A percentile compares a stretch with the other conserved stretches of the same genome.
These are phyloP conservation scores for Baronia brevicornis DNA, from an alignment of 2,888 invertebrate genomes.

Conservation along the genomic window DNA sequence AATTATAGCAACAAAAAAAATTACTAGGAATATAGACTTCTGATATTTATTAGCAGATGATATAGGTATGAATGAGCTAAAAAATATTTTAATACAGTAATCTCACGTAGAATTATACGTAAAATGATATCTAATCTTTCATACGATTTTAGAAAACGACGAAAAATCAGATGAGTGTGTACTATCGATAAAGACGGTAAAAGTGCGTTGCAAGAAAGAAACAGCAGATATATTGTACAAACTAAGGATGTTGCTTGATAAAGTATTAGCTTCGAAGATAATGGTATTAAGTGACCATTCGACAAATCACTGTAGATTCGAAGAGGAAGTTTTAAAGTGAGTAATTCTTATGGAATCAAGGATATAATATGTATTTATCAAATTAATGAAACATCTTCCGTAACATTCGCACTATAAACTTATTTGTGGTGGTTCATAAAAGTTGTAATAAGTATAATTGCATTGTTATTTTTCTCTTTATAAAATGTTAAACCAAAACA, in stretches of 20 bases:
- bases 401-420: no score
- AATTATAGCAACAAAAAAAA: no score
- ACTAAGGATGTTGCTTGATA: constrained; percentile 47
- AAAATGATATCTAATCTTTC: neutral
- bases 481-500: no score
- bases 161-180: constrained; percentile 30
- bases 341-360: constrained; percentile 19
- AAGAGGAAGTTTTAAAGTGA: constrained; percentile 56
- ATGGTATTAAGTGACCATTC: constrained; percentile 25
- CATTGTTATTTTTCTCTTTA: no score
- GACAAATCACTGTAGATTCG: constrained; percentile 33
- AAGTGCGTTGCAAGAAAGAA: constrained; percentile 41
- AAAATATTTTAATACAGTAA: no score
- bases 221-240: constrained; percentile 43
- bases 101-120: neutral
- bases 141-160: constrained; percentile 19
- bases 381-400: neutral
- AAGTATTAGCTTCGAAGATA: constrained; percentile 53
- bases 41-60: constrained; percentile 26
- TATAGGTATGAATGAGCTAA: no score
- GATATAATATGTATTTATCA: constrained; percentile 14
- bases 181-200: constrained; percentile 39
- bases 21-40: constrained; percentile 1
- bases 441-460: no score
- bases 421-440: no score